phyloP scores from a whole-genome alignment of 2,113 vertebrate species.

The Gavialis gangeticus region DNA sequence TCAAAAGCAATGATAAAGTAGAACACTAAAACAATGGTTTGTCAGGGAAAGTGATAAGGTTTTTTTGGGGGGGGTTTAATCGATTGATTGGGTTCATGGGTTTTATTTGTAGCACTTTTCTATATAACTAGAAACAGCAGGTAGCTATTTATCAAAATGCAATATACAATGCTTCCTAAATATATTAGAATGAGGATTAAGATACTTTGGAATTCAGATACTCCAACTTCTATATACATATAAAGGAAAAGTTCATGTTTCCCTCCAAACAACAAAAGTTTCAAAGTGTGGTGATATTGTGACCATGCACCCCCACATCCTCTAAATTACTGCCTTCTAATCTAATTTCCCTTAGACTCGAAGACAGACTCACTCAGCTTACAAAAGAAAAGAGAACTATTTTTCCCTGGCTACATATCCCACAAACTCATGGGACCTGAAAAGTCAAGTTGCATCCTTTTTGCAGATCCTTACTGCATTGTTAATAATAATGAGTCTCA shows the following conservation, averaged over 20 bases:
- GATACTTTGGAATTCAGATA: background rate
- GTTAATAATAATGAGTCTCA: background rate
- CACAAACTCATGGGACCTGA: fast-evolving
- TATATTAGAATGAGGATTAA: background rate
- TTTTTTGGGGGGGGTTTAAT: no score
- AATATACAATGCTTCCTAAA: background rate
- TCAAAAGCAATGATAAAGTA: no score
- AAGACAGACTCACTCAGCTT: background rate
- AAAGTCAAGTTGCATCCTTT: background rate
- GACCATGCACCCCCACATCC: no score
- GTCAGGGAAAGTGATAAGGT: background rate
- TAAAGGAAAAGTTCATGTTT: background rate
- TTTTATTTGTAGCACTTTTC: no score
- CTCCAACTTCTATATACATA: background rate
- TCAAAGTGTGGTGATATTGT: background rate
- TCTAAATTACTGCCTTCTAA: background rate
- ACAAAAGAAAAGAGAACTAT: background rate
- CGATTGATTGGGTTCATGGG: no score
- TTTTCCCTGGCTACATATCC: background rate
- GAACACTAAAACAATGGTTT: background rate
- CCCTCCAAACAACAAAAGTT: background rate
- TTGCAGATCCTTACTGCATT: fast-evolving
- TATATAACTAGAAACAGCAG: no score
- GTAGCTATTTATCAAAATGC: no score
- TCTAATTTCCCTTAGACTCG: background rate